These are phyloP conservation scores for Rhinichthys klamathensis DNA, from an alignment of 2,113 vertebrate genomes.

Conservation along the genomic window DNA sequence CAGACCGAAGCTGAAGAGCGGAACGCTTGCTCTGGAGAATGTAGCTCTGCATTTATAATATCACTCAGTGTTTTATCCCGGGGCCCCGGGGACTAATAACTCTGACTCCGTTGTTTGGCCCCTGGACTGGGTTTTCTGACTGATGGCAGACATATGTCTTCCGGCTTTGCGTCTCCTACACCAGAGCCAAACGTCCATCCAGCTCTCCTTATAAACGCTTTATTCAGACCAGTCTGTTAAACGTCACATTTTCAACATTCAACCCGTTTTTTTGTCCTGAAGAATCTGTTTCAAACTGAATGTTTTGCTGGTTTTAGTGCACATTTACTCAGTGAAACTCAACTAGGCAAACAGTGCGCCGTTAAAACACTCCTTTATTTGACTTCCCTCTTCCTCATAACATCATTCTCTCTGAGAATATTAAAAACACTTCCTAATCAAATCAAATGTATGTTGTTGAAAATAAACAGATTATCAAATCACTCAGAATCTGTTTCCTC, in stretches of 20 bases:
- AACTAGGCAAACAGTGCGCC: not conserved
- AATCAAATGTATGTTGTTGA: conserved; percentile 59
- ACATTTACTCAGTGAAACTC: not conserved
- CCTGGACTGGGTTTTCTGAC: conserved; percentile 62
- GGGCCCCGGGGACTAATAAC: conserved; percentile 64
- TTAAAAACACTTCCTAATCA: conserved; percentile 27
- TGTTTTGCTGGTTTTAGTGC: not conserved
- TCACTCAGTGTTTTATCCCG: conserved; percentile 69
- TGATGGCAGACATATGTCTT: conserved; percentile 72
- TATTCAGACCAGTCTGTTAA: not conserved
- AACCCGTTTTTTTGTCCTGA: not conserved
- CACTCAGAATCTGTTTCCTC: conserved; percentile 57
- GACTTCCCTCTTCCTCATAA: not conserved
- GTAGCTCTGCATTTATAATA: conserved; percentile 69
- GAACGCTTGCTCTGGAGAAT: conserved; percentile 73
- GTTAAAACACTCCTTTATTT: not conserved
- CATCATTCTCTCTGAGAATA: conserved; percentile 18
- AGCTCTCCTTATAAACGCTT: conserved; percentile 3
- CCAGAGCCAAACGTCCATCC: conserved; percentile 40
- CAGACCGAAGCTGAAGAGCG: conserved; percentile 37
- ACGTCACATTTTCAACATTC: not conserved
- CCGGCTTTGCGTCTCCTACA: conserved; percentile 46
- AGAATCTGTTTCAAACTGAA: not conserved
- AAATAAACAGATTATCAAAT: conserved; percentile 63
- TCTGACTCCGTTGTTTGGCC: conserved; percentile 65